Evolutionary conservation across 2,888 invertebrate species (phyloP), one percentile per base, ranked within the genome.

Genomic region (Lymantria dispar): DNA sequence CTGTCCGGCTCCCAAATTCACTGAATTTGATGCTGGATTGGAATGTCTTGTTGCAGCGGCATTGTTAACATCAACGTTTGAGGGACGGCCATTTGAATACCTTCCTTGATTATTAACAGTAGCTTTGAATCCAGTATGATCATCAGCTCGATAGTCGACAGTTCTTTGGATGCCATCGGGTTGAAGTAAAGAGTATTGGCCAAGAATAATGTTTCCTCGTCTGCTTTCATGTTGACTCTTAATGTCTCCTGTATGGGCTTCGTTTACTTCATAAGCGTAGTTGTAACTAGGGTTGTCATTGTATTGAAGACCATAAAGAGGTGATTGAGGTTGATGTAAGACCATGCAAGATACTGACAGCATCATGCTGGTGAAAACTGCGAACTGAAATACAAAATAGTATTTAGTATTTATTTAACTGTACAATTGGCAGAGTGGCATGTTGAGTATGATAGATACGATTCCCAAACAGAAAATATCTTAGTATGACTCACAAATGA

Each of bases 141-240:
- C 88, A 66, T 93, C 92, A 40, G 93, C 92, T 63, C 85, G 87
- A 68, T 93, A 93, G 50, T 93, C 92, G 1, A 93, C 93, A 5
- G 84, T 91, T 61, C 93, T 87, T 56, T 83, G 79, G 0, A 92
- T 69, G 7, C 93, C 93, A 74, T 93, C 93, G 49, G 93, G 88
- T 58, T 93, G 93, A 0, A 87, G 66, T 13, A 93, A 70, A 1
- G 92, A 89, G 70, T 93, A 93, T 56, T 92, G 92, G 31, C 93
- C 93, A 15, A 88, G 76, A 0, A 93, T 92, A 1, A 83, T 81
- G 49, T 92, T 92, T 0, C 92, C 92, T 57, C 83, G 78, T 40
- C 92, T 80, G 49, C 79, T 84, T 65, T 93, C 93, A 0, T 87
- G 86, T 58, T 93, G 93, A 59, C 80, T 91, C 61, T 93, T 93